Base-by-base conservation (phyloP, 2,888 invertebrate species). In the Auanema freiburgensis region DNA sequence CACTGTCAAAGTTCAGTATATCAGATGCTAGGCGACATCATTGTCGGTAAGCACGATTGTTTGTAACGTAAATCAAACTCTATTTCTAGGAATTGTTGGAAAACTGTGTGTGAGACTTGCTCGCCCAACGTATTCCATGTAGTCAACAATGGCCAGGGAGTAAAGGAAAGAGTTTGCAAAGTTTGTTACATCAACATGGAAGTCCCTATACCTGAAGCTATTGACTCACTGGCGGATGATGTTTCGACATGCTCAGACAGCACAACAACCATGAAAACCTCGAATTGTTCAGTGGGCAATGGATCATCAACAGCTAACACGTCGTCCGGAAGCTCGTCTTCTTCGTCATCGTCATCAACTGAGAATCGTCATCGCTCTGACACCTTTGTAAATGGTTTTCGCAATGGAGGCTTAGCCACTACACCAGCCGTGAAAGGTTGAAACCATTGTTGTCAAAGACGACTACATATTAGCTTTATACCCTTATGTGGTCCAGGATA, bases 121-220 rank as follows among this genome's bases (percentile, higher is more conserved):
- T 71, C 70, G 10, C 54, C 46, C 12, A 40, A 70, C 14, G 24
- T 53, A 12, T 70, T 52, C 50, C 64, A 70, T 18, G 55, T 54
- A 11, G 46, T 66, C 11, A 65, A 67, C 40, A 68, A 72, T 33
- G 75, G 75, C 24, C 44, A 54, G 11, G 57, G 66, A 14, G 65
- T 66, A 11, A 41, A 59, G 50, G 57, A 69, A 52, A 52, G 69
- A 50, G 72, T 62, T 3, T 75, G 74, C 53, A 61, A 65, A n/a
- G 24, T 24, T 8, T 75, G 74, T 33, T 75, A 71, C 63, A 25
- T 62, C 3, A 59, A 63, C 42, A 74, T 74, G 74, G 56, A 68
- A 18, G 58, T 16, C 33, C 4, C 33, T 33, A 33, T 33, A 33
- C 33, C 33, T 33, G 33, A 33, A 33, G 33, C 4, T 8, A 33